Evolutionary conservation across 1,140 invertebrate species (phyloP), one percentile per base, ranked within the genome.

Genomic region (Nasonia vitripennis): DNA sequence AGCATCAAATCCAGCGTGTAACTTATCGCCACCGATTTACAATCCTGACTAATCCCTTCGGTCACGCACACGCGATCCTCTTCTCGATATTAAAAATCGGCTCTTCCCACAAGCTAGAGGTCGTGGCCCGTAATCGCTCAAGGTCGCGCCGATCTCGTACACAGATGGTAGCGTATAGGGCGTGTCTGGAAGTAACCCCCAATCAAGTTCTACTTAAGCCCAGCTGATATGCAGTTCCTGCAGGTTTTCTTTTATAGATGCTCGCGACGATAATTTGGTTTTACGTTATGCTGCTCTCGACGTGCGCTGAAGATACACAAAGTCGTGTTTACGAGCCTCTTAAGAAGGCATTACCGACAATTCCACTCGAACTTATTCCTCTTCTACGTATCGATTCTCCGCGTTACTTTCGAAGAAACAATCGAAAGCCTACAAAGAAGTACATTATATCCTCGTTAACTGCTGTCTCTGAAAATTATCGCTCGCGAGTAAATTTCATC

Each of bases 141-240:
- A 84, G 83, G 83, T 79, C 83, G 27, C 45, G 6, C 6, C 10
- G 67, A 55, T 78, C 75, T n/a, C 37, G 7, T 62, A 62, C 17
- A 55, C 9, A 45, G 41, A 45, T 45, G 41, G 7, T 11, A 45
- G 41, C 9, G 9, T 45, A 41, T 34, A 85, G 86, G 86, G 87
- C 87, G 88, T 86, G 83, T 86, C 84, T 55, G 12, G 1, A 55
- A 55, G 78, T 70, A 89, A 87, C 86, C 87, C 68, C 85, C 84
- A 87, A 88, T 88, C 87, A 88, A 87, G 77, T 85, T 84, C 74
- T 84, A 87, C 83, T 87, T 85, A 86, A 87, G 83, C 86, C 87
- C 86, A 55, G 51, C 17, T 20, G 51, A 55, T 55, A 55, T 10
- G 51, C 10, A 45, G 51, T 17, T 55, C 14, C 5, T 9, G 11